Evolutionary conservation across 2,113 vertebrate genomes (phyloP).

Genomic region (Daphoenositta chrysoptera): DNA sequence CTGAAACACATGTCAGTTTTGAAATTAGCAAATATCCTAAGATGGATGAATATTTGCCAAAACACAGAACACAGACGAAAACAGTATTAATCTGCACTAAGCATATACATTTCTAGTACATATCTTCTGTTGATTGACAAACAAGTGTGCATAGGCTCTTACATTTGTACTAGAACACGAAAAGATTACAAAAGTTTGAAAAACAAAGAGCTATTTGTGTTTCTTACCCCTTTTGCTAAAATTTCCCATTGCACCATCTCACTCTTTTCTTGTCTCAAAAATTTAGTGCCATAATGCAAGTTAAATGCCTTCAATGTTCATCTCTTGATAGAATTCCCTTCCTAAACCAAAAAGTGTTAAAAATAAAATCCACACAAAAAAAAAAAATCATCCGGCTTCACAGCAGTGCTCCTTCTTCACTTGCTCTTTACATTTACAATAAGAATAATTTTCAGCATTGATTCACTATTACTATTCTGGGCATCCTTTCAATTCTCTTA

Average conservation of each 20-base stretch:
- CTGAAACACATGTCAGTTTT: not conserved
- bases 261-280: not conserved
- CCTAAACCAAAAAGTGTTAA: not conserved
- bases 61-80: not conserved
- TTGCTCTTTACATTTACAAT: slow-evolving; percentile 34
- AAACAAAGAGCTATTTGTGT: not conserved
- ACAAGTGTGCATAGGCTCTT: not conserved
- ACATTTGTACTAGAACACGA: not conserved
- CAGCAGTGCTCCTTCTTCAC: not conserved
- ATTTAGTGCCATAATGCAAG: not conserved
- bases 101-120: not conserved
- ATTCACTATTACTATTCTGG: slow-evolving; percentile 37
- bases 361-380: not conserved
- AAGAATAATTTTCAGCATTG: slow-evolving; percentile 34
- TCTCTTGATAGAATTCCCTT: not conserved
- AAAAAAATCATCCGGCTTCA: not conserved
- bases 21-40: not conserved
- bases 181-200: not conserved
- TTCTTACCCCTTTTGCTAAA: not conserved
- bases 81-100: not conserved
- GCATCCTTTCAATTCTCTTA: not conserved
- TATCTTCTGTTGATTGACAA: not conserved
- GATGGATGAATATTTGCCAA: not conserved
- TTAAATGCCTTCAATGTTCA: not conserved
- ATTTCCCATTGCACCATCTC: not conserved